phyloP scores from a whole-genome alignment of 2,888 invertebrate genomes.

The Melikaiella ostensackeni region DNA sequence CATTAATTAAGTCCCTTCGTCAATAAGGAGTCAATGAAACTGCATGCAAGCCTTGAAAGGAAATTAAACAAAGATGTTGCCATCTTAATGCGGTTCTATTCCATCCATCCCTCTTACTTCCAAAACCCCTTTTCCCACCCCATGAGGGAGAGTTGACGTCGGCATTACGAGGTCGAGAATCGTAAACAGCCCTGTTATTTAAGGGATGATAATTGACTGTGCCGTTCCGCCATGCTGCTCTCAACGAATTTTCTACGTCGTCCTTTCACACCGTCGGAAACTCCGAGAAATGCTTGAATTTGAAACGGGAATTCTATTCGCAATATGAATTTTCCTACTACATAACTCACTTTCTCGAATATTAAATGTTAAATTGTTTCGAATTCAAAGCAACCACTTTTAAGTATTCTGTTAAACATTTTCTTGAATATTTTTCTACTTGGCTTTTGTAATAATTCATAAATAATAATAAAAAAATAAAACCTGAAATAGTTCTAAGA shows the following conservation, averaged over 20 bases:
- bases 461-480: background rate
- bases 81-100: slow-evolving; percentile 58
- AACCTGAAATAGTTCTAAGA: background rate
- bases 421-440: background rate
- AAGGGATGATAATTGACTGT: slow-evolving; percentile 74
- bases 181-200: slow-evolving; percentile 73
- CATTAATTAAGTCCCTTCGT: slow-evolving; percentile 67
- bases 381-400: background rate
- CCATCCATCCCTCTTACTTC: slow-evolving; percentile 37
- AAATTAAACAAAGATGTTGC: slow-evolving; percentile 76
- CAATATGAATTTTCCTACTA: background rate
- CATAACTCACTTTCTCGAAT: background rate
- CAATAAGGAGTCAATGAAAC: slow-evolving; percentile 52
- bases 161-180: slow-evolving; percentile 59
- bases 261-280: slow-evolving; percentile 25
- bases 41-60: slow-evolving; percentile 42
- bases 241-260: slow-evolving; percentile 50
- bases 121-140: slow-evolving; percentile 18
- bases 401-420: background rate
- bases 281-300: slow-evolving; percentile 30
- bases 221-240: slow-evolving; percentile 50
- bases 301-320: background rate
- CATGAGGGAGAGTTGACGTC: slow-evolving; percentile 49
- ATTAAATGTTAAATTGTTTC: background rate
- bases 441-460: too few relatives aligned